Conservation (phyloP, 2,113 vertebrate genomes). For the Oreamnos americanus region DNA sequence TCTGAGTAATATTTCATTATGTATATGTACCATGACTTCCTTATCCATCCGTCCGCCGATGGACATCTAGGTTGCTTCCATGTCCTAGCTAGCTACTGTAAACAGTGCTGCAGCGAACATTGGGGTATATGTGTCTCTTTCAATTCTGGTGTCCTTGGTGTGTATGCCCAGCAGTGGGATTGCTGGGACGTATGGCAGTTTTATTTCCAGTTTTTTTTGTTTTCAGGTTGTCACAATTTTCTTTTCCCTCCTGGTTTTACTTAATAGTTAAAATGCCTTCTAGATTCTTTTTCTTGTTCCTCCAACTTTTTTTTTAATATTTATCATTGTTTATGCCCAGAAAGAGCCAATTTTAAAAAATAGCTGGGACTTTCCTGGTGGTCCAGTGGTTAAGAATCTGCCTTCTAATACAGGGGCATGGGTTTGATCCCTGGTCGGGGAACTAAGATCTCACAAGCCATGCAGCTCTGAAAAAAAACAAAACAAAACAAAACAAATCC, state of each 20-base stretch:
- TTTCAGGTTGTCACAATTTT: not conserved
- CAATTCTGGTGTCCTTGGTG: not conserved
- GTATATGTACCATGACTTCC: not conserved
- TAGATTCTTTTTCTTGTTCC: not conserved
- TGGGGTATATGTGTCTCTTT: not conserved
- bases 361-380: not conserved
- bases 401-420: not conserved
- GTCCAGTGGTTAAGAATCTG: not conserved
- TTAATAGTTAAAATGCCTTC: not conserved
- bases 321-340: not conserved
- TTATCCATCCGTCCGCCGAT: not conserved
- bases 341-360: not conserved
- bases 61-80: not conserved
- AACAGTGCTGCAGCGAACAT: not conserved
- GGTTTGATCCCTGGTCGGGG: fast-evolving
- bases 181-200: not conserved
- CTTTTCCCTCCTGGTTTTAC: not conserved
- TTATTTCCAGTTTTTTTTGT: not conserved
- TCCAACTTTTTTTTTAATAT: not conserved
- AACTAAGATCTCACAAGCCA: not conserved
- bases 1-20: not conserved
- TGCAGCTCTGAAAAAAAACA: not conserved
- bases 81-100: not conserved
- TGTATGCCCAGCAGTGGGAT: not conserved
- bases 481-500: not conserved